A percentile compares a stretch with the other conserved stretches of the same genome.
Evolutionary conservation across 1,140 invertebrate genomes (phyloP).

Genomic region (Idris sp.): DNA sequence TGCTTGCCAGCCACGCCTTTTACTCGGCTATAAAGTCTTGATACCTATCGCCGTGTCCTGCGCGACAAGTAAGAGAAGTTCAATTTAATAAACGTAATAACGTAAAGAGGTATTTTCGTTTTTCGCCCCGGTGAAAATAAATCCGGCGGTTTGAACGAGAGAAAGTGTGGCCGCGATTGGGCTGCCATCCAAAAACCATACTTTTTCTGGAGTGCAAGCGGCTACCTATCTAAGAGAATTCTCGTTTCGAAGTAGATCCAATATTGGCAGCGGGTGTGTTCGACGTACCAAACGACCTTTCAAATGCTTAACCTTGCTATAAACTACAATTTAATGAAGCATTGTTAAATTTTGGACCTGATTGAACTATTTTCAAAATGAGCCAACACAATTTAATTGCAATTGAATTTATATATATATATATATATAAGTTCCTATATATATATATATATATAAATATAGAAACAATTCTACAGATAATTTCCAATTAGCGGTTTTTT

Average conservation of each 20-base stretch:
- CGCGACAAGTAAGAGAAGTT: slow-evolving; percentile 65
- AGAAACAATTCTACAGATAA: too few species aligned
- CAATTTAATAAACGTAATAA: slow-evolving; percentile 79
- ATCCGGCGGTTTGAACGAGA: slow-evolving; percentile 63
- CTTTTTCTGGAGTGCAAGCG: slow-evolving; percentile 55
- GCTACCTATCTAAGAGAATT: slow-evolving; percentile 46
- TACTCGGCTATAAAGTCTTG: slow-evolving; percentile 64
- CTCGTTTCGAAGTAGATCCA: slow-evolving; percentile 46
- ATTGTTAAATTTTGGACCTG: slow-evolving; percentile 67
- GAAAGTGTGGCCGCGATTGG: slow-evolving; percentile 76
- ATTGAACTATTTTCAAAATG: too few species aligned
- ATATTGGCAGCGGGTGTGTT: slow-evolving; percentile 42
- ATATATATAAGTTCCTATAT: too few species aligned
- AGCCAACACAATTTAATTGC: too few species aligned
- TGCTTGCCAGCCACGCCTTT: slow-evolving; percentile 68
- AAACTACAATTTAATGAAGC: slow-evolving; percentile 69
- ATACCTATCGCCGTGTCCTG: slow-evolving; percentile 64
- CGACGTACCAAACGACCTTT: slow-evolving; percentile 48
- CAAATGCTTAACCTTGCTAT: slow-evolving; percentile 44
- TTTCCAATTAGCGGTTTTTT: too few species aligned
- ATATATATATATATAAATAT: too few species aligned
- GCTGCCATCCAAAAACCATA: slow-evolving; percentile 75
- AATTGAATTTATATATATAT: too few species aligned
- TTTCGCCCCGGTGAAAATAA: slow-evolving; percentile 67
- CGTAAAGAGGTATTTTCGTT: slow-evolving; percentile 75